phyloP scores from a whole-genome alignment of 1,140 invertebrate species.

The Sminthurinus signatus region DNA sequence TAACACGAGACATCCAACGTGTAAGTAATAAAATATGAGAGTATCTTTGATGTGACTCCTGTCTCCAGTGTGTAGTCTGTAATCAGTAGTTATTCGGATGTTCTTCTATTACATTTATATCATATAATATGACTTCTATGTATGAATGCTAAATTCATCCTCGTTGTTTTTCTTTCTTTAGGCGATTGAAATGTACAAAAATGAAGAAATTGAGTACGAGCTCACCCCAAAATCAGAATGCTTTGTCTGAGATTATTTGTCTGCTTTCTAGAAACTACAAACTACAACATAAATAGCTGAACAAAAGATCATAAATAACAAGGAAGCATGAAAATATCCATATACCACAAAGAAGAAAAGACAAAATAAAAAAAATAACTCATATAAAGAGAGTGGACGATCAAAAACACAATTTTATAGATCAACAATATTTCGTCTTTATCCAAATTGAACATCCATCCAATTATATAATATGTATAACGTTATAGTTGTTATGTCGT shows the following conservation, averaged over 20 bases:
- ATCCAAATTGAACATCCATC: too few relatives aligned
- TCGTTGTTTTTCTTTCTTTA: conserved; percentile 50
- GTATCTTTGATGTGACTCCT: conserved; percentile 13
- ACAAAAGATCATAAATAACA: too few relatives aligned
- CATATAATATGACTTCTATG: neutral
- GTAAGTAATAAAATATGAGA: conserved; percentile 51
- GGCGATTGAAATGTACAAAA: conserved; percentile 91
- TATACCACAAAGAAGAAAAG: too few relatives aligned
- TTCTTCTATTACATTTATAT: neutral
- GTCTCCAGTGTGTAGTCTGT: neutral
- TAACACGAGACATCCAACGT: conserved; percentile 84
- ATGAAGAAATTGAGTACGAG: conserved; percentile 87
- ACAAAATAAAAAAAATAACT: too few relatives aligned
- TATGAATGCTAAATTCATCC: conserved; percentile 18
- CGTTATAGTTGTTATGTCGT: too few relatives aligned
- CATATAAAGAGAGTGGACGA: too few relatives aligned
- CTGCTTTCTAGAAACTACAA: too few relatives aligned
- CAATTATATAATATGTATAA: too few relatives aligned
- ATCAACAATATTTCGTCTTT: too few relatives aligned
- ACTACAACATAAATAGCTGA: too few relatives aligned
- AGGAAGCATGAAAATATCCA: too few relatives aligned
- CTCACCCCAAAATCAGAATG: conserved; percentile 82
- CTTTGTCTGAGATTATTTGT: conserved; percentile 60
- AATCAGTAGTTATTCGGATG: neutral
- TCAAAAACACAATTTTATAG: too few relatives aligned